These are phyloP conservation scores for Cerastis leucographa DNA, from an alignment of 2,888 invertebrate genomes.

Conservation along the genomic window DNA sequence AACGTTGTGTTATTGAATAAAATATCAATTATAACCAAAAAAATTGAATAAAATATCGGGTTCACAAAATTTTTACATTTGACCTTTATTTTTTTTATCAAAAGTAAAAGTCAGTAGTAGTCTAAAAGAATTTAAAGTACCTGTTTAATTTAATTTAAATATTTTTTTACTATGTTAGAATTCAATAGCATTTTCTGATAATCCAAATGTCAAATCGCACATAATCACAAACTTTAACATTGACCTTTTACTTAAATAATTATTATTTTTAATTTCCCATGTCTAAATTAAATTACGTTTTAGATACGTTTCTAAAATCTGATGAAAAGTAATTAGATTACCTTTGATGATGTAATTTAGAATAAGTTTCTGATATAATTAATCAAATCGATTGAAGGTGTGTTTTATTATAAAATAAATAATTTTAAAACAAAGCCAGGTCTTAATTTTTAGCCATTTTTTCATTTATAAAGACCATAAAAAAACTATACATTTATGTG, in stretches of 20 bases:
- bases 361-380: background rate
- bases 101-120: background rate
- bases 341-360: background rate
- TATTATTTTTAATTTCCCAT: slow-evolving; percentile 2
- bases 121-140: background rate
- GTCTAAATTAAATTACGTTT: background rate
- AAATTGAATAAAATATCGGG: background rate
- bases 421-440: background rate
- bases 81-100: background rate
- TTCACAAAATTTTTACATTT: background rate
- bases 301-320: background rate
- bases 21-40: background rate
- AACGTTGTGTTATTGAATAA: background rate
- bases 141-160: background rate
- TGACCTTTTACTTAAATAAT: slow-evolving; percentile 17
- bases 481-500: too few relatives aligned
- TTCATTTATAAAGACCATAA: background rate
- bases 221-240: slow-evolving; percentile 1
- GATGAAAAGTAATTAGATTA: background rate
- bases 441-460: background rate
- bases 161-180: slow-evolving; percentile 13
- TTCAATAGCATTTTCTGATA: slow-evolving; percentile 29
- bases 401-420: background rate
- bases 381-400: background rate
- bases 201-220: slow-evolving; percentile 15